Percentiles rank a stretch among this genome's conserved stretches.
These are phyloP conservation scores for Imbricaverruca yamaguchii DNA, from an alignment of 2,888 invertebrate species.

Conservation along the genomic window DNA sequence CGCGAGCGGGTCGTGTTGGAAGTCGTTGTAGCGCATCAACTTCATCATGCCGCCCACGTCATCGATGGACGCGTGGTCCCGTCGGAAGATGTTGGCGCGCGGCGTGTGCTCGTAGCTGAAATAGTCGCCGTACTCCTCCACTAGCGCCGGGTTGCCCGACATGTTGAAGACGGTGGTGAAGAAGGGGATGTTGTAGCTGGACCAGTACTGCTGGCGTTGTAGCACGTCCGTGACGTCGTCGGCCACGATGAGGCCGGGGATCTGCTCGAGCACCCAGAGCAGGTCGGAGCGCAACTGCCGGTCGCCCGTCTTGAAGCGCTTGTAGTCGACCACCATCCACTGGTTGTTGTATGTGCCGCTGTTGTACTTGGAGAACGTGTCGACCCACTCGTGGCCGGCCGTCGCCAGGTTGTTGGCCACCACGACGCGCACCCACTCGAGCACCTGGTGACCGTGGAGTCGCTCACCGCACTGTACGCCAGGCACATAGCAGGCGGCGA, in stretches of 20 bases:
- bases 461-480: neutral
- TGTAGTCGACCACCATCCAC: slow-evolving; percentile 73
- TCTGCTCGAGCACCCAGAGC: slow-evolving; percentile 11
- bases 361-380: slow-evolving; percentile 58
- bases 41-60: neutral
- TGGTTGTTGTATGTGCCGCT: slow-evolving; percentile 77
- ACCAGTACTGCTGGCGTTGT: neutral
- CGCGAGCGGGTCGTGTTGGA: neutral
- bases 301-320: slow-evolving; percentile 36
- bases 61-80: neutral
- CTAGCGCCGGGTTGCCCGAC: neutral
- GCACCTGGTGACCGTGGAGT: slow-evolving; percentile 10
- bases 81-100: neutral
- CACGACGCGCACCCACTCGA: slow-evolving; percentile 54
- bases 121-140: neutral
- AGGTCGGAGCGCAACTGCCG: slow-evolving; percentile 43
- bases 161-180: slow-evolving; percentile 8
- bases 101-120: neutral
- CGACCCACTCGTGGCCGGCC: slow-evolving; percentile 64
- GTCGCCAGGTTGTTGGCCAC: slow-evolving; percentile 72
- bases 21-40: slow-evolving; percentile 16
- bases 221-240: slow-evolving; percentile 54
- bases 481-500: neutral
- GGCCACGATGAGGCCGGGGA: slow-evolving; percentile 47
- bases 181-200: slow-evolving; percentile 15